Evolutionary conservation across 2,797 vertebrate species (phyloP).

Genomic region (Dendrocincla fuliginosa): DNA sequence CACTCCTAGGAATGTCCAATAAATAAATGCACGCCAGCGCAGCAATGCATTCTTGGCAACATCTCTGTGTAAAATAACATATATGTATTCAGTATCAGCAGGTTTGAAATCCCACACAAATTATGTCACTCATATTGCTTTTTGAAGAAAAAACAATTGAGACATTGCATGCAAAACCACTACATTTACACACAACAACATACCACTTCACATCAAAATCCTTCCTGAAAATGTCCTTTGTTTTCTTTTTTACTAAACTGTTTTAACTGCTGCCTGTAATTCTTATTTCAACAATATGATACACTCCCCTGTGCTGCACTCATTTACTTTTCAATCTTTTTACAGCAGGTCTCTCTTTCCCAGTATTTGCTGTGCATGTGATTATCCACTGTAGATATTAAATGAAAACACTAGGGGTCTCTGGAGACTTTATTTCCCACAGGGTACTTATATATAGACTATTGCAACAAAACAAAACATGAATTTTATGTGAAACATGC

Average conservation of each 20-base stretch:
- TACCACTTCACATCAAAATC: neutral
- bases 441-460: neutral
- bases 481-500: neutral
- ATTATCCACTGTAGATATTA: neutral
- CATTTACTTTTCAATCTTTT: neutral
- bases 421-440: constrained; percentile 34
- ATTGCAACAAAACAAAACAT: neutral
- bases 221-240: neutral
- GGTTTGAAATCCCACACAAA: neutral
- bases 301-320: neutral
- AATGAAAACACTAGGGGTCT: constrained; percentile 60
- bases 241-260: neutral
- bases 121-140: neutral
- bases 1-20: constrained; percentile 93
- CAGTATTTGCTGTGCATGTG: neutral
- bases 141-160: neutral
- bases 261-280: neutral
- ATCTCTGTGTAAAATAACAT: constrained; percentile 82
- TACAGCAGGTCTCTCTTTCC: neutral
- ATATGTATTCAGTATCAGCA: neutral
- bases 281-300: neutral
- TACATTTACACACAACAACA: neutral
- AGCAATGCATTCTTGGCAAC: constrained; percentile 93
- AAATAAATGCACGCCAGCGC: constrained; percentile 90
- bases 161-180: neutral